Conservation (phyloP, 1,140 invertebrate genomes). For the Andricus grossulariae region DNA sequence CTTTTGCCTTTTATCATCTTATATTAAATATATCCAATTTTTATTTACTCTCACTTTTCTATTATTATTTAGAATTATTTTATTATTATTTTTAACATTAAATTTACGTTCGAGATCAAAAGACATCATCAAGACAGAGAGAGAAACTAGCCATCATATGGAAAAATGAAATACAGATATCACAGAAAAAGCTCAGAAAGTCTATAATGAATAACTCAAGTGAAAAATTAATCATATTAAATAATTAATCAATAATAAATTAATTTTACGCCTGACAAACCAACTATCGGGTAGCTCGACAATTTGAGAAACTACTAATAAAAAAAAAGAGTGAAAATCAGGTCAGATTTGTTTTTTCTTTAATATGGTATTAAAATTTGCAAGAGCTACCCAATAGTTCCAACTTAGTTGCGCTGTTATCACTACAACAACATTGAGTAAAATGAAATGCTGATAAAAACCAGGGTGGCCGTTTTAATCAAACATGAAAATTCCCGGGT, state of each 20-base stretch:
- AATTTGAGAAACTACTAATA: too few relatives aligned
- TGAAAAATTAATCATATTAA: background rate
- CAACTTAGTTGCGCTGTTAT: too few relatives aligned
- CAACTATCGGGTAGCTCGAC: too few relatives aligned
- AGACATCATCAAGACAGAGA: conserved; percentile 9
- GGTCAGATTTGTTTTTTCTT: too few relatives aligned
- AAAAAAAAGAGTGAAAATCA: too few relatives aligned
- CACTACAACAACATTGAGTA: too few relatives aligned
- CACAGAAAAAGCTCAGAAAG: conserved; percentile 7
- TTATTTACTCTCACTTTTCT: background rate
- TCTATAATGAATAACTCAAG: background rate
- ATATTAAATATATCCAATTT: background rate
- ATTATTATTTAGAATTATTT: background rate
- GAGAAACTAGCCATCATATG: conserved; percentile 7
- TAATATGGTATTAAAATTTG: too few relatives aligned
- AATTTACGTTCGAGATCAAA: background rate
- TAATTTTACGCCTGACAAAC: background rate
- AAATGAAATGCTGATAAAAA: too few relatives aligned
- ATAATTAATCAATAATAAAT: conserved; percentile 10
- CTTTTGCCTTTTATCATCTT: conserved; percentile 26
- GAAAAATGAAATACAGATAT: conserved; percentile 25
- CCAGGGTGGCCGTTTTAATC: too few relatives aligned
- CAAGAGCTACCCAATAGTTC: too few relatives aligned
- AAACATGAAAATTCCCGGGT: too few relatives aligned
- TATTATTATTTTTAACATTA: conserved; percentile 5